Conservation (phyloP, 2,113 vertebrate genomes). For the Proterorhinus semilunaris region DNA sequence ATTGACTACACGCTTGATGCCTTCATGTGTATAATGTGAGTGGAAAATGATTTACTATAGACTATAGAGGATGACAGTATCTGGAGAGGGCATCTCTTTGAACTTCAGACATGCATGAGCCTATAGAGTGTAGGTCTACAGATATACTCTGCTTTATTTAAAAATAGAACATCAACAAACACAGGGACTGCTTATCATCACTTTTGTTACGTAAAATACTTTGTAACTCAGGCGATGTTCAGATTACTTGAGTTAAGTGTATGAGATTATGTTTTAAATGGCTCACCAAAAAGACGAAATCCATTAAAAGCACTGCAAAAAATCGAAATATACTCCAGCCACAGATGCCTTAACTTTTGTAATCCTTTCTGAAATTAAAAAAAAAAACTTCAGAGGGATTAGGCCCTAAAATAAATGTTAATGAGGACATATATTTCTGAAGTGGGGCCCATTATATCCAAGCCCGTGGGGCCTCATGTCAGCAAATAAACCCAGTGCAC, state of each 20-base stretch:
- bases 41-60: constrained; percentile 38
- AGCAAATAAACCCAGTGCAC: not conserved
- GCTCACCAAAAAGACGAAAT: constrained; percentile 38
- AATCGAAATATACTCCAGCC: constrained; percentile 25
- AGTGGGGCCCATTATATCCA: not conserved
- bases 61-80: constrained; percentile 32
- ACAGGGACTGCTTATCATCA: constrained; percentile 8
- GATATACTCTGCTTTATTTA: constrained; percentile 15
- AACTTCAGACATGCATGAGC: constrained; percentile 18
- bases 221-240: constrained; percentile 33
- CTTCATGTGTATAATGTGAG: constrained; percentile 14
- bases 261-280: constrained; percentile 48
- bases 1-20: constrained; percentile 35
- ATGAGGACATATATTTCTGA: not conserved
- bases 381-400: constrained; percentile 2
- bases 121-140: not conserved
- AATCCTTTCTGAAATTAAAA: not conserved
- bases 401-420: constrained; percentile 9
- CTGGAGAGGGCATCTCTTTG: constrained; percentile 7
- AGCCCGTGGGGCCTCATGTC: not conserved
- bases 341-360: constrained; percentile 12
- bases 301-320: constrained; percentile 32
- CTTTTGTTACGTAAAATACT: constrained; percentile 31
- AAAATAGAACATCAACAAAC: constrained; percentile 22
- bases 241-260: constrained; percentile 29